Percentiles rank a stretch among this genome's conserved stretches.
Conservation (phyloP, 2,797 vertebrate species). For the Scleropages formosus region DNA sequence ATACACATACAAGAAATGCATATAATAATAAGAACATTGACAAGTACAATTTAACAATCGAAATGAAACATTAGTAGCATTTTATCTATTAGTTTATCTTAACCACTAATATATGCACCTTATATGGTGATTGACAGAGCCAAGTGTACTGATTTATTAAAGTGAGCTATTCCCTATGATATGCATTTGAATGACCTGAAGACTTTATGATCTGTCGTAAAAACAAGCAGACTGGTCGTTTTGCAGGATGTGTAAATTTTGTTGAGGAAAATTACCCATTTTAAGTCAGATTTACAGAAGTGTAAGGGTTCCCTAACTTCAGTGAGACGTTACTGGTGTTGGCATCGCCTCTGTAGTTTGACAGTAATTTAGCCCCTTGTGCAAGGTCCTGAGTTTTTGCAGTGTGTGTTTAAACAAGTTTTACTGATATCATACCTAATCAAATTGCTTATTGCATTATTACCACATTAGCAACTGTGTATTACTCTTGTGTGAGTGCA, state of each 20-base stretch:
- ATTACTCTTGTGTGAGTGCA: background rate
- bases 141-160: slow-evolving; percentile 13
- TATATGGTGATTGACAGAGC: slow-evolving; percentile 6
- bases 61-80: too few relatives aligned
- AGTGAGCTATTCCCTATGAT: background rate
- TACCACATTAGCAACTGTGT: too few relatives aligned
- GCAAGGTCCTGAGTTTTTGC: slow-evolving; percentile 15
- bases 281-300: background rate
- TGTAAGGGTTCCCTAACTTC: too few relatives aligned
- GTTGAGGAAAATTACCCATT: background rate
- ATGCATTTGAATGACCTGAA: slow-evolving; percentile 14
- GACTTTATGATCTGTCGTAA: background rate
- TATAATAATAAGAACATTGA: too few relatives aligned
- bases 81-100: too few relatives aligned
- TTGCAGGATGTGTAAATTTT: background rate
- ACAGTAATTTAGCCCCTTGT: background rate
- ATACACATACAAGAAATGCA: too few relatives aligned
- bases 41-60: too few relatives aligned
- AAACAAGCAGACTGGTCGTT: background rate
- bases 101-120: background rate
- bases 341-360: slow-evolving; percentile 6
- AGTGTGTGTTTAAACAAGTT: slow-evolving; percentile 6
- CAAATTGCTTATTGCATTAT: background rate
- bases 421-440: background rate
- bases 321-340: slow-evolving; percentile 6